Evolutionary conservation across 2,888 invertebrate genomes (phyloP), one percentile per base, ranked within the genome.

Genomic region (Drosophila incognita): DNA sequence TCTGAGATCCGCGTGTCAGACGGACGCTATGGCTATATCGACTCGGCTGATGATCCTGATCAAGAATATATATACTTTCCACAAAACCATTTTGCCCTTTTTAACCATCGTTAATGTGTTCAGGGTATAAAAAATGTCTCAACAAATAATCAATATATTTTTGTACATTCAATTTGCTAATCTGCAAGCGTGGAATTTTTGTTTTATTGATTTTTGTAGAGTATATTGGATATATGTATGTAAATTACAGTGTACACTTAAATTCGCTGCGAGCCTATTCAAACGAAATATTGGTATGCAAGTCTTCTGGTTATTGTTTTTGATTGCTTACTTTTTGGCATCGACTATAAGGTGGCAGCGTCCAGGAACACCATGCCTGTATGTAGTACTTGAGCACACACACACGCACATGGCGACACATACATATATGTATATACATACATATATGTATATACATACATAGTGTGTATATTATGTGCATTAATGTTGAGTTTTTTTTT

Each of bases 291-390:
- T 52, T 52, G 4, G 27, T 59, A 7, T 36, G 24, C 29, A 31
- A 7, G 13, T 31, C n/a, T 51, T 49, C 31, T 56, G 51, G 53
- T 58, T 54, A 21, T 54, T 58, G 18, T 24, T 59, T 46, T 66
- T 56, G 36, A 61, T 60, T 60, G 61, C 66, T 53, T 58, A 48
- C 60, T 71, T 64, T 27, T 58, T 63, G 70, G 40, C 63, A 21
- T 48, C 46, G 77, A 38, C 77, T 76, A 68, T 58, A 57, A 76
- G 66, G 56, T 66, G 63, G 58, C 63, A 62, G 46, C 40, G 63
- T 70, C 66, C 75, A 54, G 31, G 53, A 53, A 33, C 18, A 56
- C 31, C 49, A 54, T 65, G 58, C 31, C 48, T 33, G 36, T 36
- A 35, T 38, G 24, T 51, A 61, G 29, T 38, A 57, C 59, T 51